These are phyloP conservation scores for Bambusicola thoracicus DNA, from an alignment of 2,113 vertebrate species.

Conservation along the genomic window DNA sequence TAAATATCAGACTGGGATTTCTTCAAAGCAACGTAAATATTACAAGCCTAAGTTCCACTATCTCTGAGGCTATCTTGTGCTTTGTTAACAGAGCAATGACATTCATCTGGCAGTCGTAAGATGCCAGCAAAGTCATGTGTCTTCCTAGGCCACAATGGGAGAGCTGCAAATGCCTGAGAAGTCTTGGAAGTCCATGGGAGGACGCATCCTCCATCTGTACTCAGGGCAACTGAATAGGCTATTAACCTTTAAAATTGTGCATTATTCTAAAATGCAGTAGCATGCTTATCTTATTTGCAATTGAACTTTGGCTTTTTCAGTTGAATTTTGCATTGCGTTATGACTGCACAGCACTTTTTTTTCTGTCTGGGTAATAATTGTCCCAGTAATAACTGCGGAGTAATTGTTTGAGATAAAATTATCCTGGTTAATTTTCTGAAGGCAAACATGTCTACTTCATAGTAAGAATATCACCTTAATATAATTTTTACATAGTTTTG, in stretches of 20 bases:
- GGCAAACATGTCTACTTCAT: background rate
- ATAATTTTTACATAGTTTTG: background rate
- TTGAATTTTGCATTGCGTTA: background rate
- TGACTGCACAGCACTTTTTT: background rate
- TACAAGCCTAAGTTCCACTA: background rate
- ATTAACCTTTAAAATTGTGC: background rate
- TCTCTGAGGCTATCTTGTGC: background rate
- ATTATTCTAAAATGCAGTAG: background rate
- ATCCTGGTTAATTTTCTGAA: background rate
- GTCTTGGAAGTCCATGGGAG: background rate
- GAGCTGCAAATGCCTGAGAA: background rate
- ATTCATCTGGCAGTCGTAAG: background rate
- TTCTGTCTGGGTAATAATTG: background rate
- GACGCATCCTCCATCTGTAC: background rate
- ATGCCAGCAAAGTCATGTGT: background rate
- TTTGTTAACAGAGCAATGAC: background rate
- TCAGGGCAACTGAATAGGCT: background rate
- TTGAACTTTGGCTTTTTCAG: background rate
- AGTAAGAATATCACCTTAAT: background rate
- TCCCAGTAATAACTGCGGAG: background rate
- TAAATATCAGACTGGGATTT: background rate
- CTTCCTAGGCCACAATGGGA: background rate
- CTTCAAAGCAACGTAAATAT: background rate
- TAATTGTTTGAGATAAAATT: constrained; percentile 1
- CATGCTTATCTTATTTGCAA: background rate